Percentiles rank a stretch among this genome's conserved stretches.
Evolutionary conservation across 2,888 invertebrate species (phyloP).

Genomic region (Epistrophe grossulariae): DNA sequence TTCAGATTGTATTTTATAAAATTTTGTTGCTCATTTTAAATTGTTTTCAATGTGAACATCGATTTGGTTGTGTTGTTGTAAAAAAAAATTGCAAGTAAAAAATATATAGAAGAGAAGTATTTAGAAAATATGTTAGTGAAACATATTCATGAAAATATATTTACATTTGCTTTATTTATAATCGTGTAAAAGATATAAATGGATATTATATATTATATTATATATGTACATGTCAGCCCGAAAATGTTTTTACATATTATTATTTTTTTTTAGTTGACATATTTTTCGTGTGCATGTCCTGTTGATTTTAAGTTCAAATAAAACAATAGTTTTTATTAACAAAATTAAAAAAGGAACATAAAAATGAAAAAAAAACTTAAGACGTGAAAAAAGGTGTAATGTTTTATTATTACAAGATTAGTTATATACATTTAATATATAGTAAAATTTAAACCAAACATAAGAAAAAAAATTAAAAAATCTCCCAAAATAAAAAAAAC

Average conservation of each 20-base stretch:
- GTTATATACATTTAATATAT: slow-evolving; percentile 73
- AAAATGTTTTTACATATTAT: slow-evolving; percentile 16
- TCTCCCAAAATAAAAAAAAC: slow-evolving; percentile 65
- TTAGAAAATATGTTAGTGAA: slow-evolving; percentile 35
- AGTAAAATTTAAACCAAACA: slow-evolving; percentile 57
- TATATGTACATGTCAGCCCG: slow-evolving; percentile 36
- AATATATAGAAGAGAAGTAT: slow-evolving; percentile 22
- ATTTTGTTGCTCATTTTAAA: slow-evolving; percentile 53
- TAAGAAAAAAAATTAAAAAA: slow-evolving; percentile 57
- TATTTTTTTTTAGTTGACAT: not conserved
- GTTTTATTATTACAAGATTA: slow-evolving; percentile 73
- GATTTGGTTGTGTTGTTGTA: slow-evolving; percentile 83
- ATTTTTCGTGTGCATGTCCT: slow-evolving; percentile 64
- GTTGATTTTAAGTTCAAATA: slow-evolving; percentile 51
- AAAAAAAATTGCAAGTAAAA: slow-evolving; percentile 73
- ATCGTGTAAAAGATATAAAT: slow-evolving; percentile 57
- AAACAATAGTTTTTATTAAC: slow-evolving; percentile 43
- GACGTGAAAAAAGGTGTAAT: slow-evolving; percentile 63
- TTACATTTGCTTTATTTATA: slow-evolving; percentile 65
- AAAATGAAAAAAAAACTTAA: slow-evolving; percentile 36
- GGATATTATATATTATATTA: slow-evolving; percentile 39
- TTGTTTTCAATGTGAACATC: slow-evolving; percentile 79
- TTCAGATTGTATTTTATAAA: slow-evolving; percentile 33
- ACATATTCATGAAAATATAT: slow-evolving; percentile 56
- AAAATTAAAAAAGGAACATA: slow-evolving; percentile 59